Evolutionary conservation across 2,888 invertebrate genomes (phyloP), one percentile per base, ranked within the genome.

Genomic region (Trachelus troglodyta): DNA sequence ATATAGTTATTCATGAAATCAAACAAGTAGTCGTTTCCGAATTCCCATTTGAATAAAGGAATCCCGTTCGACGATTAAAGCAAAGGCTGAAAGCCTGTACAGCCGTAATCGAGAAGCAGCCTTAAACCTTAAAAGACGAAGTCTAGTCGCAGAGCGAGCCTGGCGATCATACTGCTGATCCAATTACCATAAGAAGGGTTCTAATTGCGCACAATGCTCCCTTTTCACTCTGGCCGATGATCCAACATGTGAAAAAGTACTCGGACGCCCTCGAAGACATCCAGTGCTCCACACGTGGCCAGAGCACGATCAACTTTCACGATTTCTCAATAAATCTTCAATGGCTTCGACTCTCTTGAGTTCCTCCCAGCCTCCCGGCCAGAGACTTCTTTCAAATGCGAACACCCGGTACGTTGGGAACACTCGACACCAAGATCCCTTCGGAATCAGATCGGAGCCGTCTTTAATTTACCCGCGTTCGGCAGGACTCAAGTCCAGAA

Each of bases 161-260:
- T 85, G 82, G 89, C 88, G 88, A 90, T 90, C 89, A 87, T 88
- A 87, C 86, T 56, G 85, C 87, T 87, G 88, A 87, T 87, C 87
- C 88, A 89, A 90, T 90, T 90, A 90, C 89, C 90, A 90, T 90
- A 90, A 90, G 90, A 90, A 90, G 90, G 88, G 87, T 89, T 89
- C 88, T 90, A 90, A 90, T 90, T 90, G 88, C 83, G 86, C 85
- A 88, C 89, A 90, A 89, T 89, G 86, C 87, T 85, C 84, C 81
- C 82, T 78, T 76, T 40, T 79, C 78, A 76, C 75, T 75, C 40
- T 56, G 15, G 6, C 40, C 40, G 40, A 56, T 56, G 40, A 56
- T 56, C 40, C 23, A 56, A 56, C 40, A 15, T 9, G 40, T 56
- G 23, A 56, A 56, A 23, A 23, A 56, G 40, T 56, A 56, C 40